phyloP scores from a whole-genome alignment of 1,140 invertebrate species.

The Drosophila murphyi region DNA sequence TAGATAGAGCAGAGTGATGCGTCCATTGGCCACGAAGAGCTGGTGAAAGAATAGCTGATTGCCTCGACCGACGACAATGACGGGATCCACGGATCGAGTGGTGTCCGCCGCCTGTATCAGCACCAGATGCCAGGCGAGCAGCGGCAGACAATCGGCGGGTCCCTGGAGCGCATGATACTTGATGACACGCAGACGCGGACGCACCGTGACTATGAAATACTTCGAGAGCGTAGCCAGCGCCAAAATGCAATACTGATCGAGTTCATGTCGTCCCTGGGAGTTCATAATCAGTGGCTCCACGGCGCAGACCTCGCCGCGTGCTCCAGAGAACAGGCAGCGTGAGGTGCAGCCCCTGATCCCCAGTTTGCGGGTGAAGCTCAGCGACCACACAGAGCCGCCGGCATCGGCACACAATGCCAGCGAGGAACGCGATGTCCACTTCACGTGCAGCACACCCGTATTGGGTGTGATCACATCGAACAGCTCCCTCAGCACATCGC shows the following conservation, averaged over 20 bases:
- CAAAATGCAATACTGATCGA: constrained; percentile 91
- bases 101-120: constrained; percentile 92
- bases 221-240: constrained; percentile 97
- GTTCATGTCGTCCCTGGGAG: constrained; percentile 88
- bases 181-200: constrained; percentile 88
- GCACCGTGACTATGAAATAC: constrained; percentile 94
- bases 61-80: constrained; percentile 94
- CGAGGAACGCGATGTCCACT: constrained; percentile 87
- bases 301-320: constrained; percentile 96
- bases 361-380: constrained; percentile 95
- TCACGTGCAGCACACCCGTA: constrained; percentile 94
- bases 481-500: constrained; percentile 92
- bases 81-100: constrained; percentile 91
- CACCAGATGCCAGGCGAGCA: constrained; percentile 96
- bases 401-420: constrained; percentile 96
- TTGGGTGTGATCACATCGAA: constrained; percentile 94
- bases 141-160: constrained; percentile 90
- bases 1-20: constrained; percentile 85
- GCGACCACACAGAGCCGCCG: constrained; percentile 98
- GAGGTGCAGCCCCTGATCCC: constrained; percentile 95
- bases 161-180: constrained; percentile 86
- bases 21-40: constrained; percentile 74
- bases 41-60: constrained; percentile 91
- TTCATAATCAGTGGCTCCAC: constrained; percentile 92
- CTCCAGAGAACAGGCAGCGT: constrained; percentile 96